Percentiles rank a stretch among this genome's conserved stretches.
Conservation (phyloP, 2,888 invertebrate species). For the Hipparchia semele region DNA sequence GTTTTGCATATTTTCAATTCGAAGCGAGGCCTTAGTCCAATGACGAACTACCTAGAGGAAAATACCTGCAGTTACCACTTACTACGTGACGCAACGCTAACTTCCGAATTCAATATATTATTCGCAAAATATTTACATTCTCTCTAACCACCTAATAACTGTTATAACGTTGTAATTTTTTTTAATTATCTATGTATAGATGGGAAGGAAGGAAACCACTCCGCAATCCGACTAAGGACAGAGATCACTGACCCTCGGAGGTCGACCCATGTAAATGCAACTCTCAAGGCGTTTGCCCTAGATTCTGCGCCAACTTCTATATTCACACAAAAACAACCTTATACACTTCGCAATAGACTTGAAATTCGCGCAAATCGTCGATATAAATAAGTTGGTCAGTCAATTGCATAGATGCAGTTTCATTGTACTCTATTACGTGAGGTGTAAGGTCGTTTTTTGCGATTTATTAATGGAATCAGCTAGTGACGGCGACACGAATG, state of each 20-base stretch:
- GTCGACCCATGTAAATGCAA: slow-evolving; percentile 74
- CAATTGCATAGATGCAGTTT: slow-evolving; percentile 40
- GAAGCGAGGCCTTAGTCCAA: slow-evolving; percentile 10
- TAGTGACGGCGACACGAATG: slow-evolving; percentile 73
- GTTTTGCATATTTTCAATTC: slow-evolving; percentile 11
- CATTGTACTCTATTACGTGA: slow-evolving; percentile 29
- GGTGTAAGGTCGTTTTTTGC: slow-evolving; percentile 45
- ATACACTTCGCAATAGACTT: slow-evolving; percentile 25
- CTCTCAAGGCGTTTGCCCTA: slow-evolving; percentile 78
- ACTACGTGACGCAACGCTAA: not conserved
- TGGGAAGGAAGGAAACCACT: slow-evolving; percentile 74
- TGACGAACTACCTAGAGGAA: slow-evolving; percentile 14
- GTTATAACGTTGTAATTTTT: slow-evolving; percentile 21
- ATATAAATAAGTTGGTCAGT: slow-evolving; percentile 29
- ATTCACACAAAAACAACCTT: slow-evolving; percentile 28
- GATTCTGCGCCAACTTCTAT: slow-evolving; percentile 50
- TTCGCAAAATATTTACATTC: slow-evolving; percentile 15
- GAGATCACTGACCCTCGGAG: slow-evolving; percentile 74
- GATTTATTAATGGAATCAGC: slow-evolving; percentile 50
- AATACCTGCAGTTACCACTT: not conserved
- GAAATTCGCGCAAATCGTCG: slow-evolving; percentile 39
- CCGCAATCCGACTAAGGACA: slow-evolving; percentile 50
- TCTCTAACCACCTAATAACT: slow-evolving; percentile 10
- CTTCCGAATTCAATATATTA: slow-evolving; percentile 21
- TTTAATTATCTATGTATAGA: slow-evolving; percentile 38